Percentiles rank a stretch among this genome's conserved stretches.
phyloP scores from a whole-genome alignment of 2,888 invertebrate species.

The Carterocephalus palaemon region DNA sequence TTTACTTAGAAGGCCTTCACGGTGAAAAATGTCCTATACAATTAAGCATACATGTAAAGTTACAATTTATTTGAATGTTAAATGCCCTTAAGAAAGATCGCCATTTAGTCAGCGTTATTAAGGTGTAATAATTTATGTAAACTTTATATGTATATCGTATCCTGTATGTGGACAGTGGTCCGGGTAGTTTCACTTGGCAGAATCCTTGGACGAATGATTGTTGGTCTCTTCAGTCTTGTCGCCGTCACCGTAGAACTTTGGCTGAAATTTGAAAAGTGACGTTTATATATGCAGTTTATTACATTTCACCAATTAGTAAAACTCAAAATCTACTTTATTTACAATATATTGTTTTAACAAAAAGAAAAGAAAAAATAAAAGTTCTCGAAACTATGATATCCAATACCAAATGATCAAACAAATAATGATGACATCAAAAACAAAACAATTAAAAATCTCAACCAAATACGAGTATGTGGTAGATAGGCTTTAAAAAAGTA shows the following conservation, averaged over 20 bases:
- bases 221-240: constrained; percentile 80
- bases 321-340: no score
- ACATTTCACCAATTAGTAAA: no score
- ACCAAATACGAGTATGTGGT: no score
- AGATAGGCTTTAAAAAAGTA: background rate
- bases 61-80: constrained; percentile 10
- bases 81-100: constrained; percentile 24
- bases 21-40: constrained; percentile 38
- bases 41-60: constrained; percentile 1
- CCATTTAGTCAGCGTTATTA: constrained; percentile 18
- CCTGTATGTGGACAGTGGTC: constrained; percentile 32
- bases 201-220: constrained; percentile 76
- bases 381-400: no score
- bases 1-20: constrained; percentile 56
- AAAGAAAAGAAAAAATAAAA: no score
- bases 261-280: constrained; percentile 60
- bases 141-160: constrained; percentile 33
- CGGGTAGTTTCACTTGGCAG: constrained; percentile 53
- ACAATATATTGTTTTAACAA: no score
- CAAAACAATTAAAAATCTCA: background rate
- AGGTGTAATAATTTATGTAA: constrained; percentile 35
- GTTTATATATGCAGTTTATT: constrained; percentile 1
- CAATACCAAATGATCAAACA: no score
- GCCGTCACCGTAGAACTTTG: constrained; percentile 82
- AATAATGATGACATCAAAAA: background rate